Evolutionary conservation across 2,113 vertebrate genomes (phyloP).

Genomic region (Nibea coibor): DNA sequence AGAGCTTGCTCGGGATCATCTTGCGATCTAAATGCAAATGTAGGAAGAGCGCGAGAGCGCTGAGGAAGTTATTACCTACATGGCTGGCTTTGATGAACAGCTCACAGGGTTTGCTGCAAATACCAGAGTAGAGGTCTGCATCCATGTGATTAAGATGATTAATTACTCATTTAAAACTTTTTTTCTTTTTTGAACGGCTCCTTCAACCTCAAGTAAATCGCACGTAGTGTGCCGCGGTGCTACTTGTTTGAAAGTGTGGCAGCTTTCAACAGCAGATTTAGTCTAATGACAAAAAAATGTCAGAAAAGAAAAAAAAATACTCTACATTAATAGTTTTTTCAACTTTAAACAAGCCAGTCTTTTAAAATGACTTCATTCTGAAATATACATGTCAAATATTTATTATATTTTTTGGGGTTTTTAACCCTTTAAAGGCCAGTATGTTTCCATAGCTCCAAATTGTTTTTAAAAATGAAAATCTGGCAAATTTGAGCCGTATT

Average conservation of each 20-base stretch:
- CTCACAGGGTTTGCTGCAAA: slow-evolving; percentile 66
- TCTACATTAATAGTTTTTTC: too few relatives aligned
- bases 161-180: slow-evolving; percentile 74
- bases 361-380: too few relatives aligned
- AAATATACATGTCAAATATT: too few relatives aligned
- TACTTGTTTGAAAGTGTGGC: slow-evolving; percentile 38
- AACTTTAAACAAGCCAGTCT: too few relatives aligned
- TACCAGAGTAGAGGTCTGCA: slow-evolving; percentile 68
- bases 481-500: too few relatives aligned
- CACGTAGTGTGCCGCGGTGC: slow-evolving; percentile 23
- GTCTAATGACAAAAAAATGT: too few relatives aligned
- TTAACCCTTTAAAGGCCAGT: too few relatives aligned
- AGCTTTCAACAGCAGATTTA: too few relatives aligned
- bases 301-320: too few relatives aligned
- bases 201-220: slow-evolving; percentile 58
- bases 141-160: slow-evolving; percentile 79
- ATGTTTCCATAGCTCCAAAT: too few relatives aligned
- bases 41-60: slow-evolving; percentile 65
- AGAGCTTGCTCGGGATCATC: slow-evolving; percentile 70
- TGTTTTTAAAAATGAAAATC: too few relatives aligned
- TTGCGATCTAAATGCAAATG: slow-evolving; percentile 80
- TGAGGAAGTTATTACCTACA: slow-evolving; percentile 79
- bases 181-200: slow-evolving; percentile 28
- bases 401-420: too few relatives aligned
- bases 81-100: slow-evolving; percentile 81